Percentiles rank a stretch among this genome's conserved stretches.
Conservation (phyloP, 1,140 invertebrate species). For the Platyura marginata region DNA sequence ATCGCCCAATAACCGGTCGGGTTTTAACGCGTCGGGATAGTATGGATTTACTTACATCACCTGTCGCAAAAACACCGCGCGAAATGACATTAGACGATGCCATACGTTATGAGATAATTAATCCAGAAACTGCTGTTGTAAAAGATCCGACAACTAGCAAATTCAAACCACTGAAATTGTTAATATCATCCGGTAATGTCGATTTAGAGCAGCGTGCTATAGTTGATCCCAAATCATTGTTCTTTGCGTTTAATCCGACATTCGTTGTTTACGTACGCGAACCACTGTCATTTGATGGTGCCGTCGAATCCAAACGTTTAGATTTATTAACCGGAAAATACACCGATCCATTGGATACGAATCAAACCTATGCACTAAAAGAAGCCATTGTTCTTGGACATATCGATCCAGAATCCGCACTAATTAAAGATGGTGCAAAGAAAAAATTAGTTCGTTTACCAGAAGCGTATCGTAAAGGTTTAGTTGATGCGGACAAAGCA, state of each 20-base stretch:
- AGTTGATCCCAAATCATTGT: slow-evolving; percentile 34
- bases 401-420: slow-evolving; percentile 69
- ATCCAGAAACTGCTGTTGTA: slow-evolving; percentile 54
- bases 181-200: slow-evolving; percentile 48
- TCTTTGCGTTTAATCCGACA: slow-evolving; percentile 54
- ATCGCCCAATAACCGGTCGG: slow-evolving; percentile 46
- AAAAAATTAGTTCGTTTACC: slow-evolving; percentile 63
- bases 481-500: slow-evolving; percentile 73
- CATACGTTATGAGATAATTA: slow-evolving; percentile 52
- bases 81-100: slow-evolving; percentile 65
- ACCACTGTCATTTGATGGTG: slow-evolving; percentile 56
- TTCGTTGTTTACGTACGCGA: slow-evolving; percentile 47
- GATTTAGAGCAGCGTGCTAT: slow-evolving; percentile 42
- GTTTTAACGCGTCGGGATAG: slow-evolving; percentile 31
- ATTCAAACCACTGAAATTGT: slow-evolving; percentile 50
- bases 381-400: slow-evolving; percentile 66
- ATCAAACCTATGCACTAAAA: slow-evolving; percentile 44
- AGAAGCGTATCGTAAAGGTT: slow-evolving; percentile 67
- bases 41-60: slow-evolving; percentile 20
- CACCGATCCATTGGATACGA: slow-evolving; percentile 36
- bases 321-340: slow-evolving; percentile 54
- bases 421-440: slow-evolving; percentile 73
- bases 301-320: slow-evolving; percentile 50
- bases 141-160: slow-evolving; percentile 57
- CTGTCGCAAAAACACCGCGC: slow-evolving; percentile 25